Conservation (phyloP, 2,888 invertebrate genomes). For the Drosophila glabriapex region DNA sequence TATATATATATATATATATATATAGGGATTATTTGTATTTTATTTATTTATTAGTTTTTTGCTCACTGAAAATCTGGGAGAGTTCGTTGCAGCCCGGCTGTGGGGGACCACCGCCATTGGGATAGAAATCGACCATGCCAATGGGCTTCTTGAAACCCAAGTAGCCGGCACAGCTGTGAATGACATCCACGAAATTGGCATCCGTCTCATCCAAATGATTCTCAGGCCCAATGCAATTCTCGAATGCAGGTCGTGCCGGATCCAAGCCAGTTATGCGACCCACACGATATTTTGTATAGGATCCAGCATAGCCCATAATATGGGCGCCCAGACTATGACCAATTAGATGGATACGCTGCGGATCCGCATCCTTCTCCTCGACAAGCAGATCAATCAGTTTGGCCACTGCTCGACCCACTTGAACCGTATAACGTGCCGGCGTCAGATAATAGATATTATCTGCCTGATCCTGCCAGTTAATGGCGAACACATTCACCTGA, state of each 20-base stretch:
- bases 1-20: background rate
- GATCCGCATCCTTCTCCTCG: constrained; percentile 81
- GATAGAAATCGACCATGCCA: constrained; percentile 91
- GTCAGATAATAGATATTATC: constrained; percentile 84
- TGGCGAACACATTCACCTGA: constrained; percentile 83
- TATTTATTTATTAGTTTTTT: background rate
- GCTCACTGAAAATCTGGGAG: constrained; percentile 84
- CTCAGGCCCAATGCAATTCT: constrained; percentile 84
- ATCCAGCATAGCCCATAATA: constrained; percentile 87
- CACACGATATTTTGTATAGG: constrained; percentile 85
- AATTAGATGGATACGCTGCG: constrained; percentile 83
- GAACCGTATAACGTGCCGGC: constrained; percentile 83
- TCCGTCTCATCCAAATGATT: constrained; percentile 88
- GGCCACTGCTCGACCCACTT: constrained; percentile 84
- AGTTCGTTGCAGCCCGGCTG: constrained; percentile 89
- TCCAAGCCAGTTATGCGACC: constrained; percentile 89
- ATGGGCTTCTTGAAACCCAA: constrained; percentile 87
- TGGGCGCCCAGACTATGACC: constrained; percentile 88
- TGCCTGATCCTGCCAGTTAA: constrained; percentile 85
- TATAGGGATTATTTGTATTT: background rate
- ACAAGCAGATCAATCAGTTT: constrained; percentile 83
- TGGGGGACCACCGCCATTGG: constrained; percentile 89
- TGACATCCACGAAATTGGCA: constrained; percentile 90
- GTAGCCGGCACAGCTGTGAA: constrained; percentile 90
- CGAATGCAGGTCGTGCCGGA: constrained; percentile 87